A percentile compares a stretch with the other conserved stretches of the same genome.
Conservation (phyloP, 2,113 vertebrate species). For the Thalassarche chlororhynchos region DNA sequence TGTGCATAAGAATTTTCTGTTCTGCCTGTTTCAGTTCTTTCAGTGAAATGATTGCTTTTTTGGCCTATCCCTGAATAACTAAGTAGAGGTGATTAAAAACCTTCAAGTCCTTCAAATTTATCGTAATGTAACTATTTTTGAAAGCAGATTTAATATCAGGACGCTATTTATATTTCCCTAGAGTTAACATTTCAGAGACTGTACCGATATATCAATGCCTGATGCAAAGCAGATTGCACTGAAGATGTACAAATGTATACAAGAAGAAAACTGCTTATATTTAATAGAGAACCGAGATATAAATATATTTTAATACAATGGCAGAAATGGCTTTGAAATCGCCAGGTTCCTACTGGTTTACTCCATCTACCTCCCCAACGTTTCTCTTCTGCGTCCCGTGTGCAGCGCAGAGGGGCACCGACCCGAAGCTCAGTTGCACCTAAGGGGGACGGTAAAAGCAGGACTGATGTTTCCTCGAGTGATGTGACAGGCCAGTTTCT, state of each 20-base stretch:
- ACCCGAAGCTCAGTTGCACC: background rate
- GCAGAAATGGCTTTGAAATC: conserved; percentile 39
- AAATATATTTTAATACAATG: conserved; percentile 76
- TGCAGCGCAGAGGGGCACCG: background rate
- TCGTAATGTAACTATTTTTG: conserved; percentile 68
- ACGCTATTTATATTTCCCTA: conserved; percentile 72
- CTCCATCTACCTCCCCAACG: background rate
- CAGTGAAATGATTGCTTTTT: conserved; percentile 12
- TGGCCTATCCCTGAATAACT: conserved; percentile 29
- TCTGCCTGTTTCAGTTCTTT: background rate
- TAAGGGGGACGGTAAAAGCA: background rate
- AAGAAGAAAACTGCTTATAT: conserved; percentile 75
- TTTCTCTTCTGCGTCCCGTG: background rate
- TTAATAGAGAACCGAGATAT: conserved; percentile 70
- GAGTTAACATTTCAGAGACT: conserved; percentile 74
- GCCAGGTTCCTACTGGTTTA: background rate
- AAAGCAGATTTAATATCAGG: conserved; percentile 72
- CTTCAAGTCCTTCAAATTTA: conserved; percentile 47
- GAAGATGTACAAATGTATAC: conserved; percentile 74
- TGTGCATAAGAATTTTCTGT: background rate
- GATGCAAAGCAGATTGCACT: conserved; percentile 78
- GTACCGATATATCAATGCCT: conserved; percentile 64
- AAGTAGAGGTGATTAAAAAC: conserved; percentile 64
- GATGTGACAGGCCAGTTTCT: background rate
- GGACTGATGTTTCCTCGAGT: background rate